Evolutionary conservation across 1,140 invertebrate genomes (phyloP), one percentile per base, ranked within the genome.

Genomic region (Aplysia californica): DNA sequence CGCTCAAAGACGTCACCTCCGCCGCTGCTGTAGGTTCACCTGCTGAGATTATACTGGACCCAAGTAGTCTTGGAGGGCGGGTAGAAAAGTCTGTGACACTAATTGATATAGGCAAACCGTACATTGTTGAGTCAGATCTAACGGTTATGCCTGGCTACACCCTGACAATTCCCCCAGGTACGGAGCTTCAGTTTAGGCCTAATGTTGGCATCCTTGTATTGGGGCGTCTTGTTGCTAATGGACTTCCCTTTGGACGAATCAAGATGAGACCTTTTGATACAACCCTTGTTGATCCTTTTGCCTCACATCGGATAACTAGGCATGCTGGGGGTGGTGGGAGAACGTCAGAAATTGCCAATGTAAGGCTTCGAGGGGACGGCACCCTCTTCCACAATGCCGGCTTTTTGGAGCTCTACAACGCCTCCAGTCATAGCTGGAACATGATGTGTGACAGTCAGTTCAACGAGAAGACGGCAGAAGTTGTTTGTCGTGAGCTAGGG

Each of bases 161-260:
- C 2, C 89, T 99, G 2, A 94, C 93, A 0, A 96, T 99, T 75
- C 93, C 94, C 74, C 94, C 97, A 3, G 97, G 97, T 5, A 97
- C 98, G 1, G 92, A 94, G 2, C 91, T 99, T 85, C 96, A 98
- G 90, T 98, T 99, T 89, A 94, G 94, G 64, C 97, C 98, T 2
- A 98, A 97, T 91, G 96, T 99, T 79, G 97, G 98, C 0, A 97
- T 99, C 78, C 90, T 99, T 15, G 97, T 99, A 4, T 91, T 99
- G 68, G 98, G 98, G 0, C 94, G 94, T 1, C 89, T 99, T n/a
- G 92, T 94, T 76, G 97, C 97, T 2, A 89, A 93, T 72, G 98
- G 98, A 0, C 92, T 93, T 39, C 91, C 92, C 70, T 94, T 94
- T 44, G 91, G 94, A 33, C 95, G 95, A 70, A 87, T 87, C 31